Evolutionary conservation across 2,797 vertebrate genomes (phyloP), one percentile per base, ranked within the genome.

Genomic region (Mormyrops boulengeri): DNA sequence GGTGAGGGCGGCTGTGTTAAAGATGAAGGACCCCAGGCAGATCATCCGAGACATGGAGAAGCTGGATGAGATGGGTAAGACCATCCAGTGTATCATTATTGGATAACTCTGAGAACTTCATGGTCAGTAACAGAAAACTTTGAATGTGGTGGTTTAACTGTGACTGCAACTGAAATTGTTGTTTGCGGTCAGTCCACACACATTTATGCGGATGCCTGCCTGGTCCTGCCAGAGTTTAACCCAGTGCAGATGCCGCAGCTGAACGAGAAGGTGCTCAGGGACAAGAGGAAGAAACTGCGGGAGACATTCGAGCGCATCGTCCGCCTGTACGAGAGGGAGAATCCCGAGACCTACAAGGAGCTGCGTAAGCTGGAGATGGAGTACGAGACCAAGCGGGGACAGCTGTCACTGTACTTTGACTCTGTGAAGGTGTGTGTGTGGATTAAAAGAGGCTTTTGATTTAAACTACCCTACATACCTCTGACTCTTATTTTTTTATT

Each of bases 21-120:
- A 99, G 95, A 99, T 99, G 98, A 99, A 99, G 90, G 98, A 99
- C 93, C 98, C 98, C 34, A 97, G 99, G 91, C 98, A 99, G 93
- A 99, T 99, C 93, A 98, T 99, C 94, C 95, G 96, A 90, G 98
- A 99, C 93, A 99, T 99, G 98, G 98, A 99, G 93, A 99, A 99
- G 93, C 93, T 99, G 91, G 98, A 99, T 95, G 98, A 99, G 92
- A 99, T 99, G 98, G 98, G 98, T 99, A 91, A 96, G 96, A 47
- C 4, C 19, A 11, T n/a, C 87, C 17, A 62, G 17, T 60, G 34
- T 7, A 26, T 53, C 47, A 38, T 0, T n/a, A 3, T n/a, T 85
- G 47, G 11, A 5, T 19, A 44, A 44, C 14, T 77, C 69, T 19
- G 34, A 44, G 38, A 44, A 44, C 73, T n/a, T 80, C 38, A n/a